Base-by-base conservation (phyloP, 2,113 vertebrate species). In the Heterocephalus glaber region DNA sequence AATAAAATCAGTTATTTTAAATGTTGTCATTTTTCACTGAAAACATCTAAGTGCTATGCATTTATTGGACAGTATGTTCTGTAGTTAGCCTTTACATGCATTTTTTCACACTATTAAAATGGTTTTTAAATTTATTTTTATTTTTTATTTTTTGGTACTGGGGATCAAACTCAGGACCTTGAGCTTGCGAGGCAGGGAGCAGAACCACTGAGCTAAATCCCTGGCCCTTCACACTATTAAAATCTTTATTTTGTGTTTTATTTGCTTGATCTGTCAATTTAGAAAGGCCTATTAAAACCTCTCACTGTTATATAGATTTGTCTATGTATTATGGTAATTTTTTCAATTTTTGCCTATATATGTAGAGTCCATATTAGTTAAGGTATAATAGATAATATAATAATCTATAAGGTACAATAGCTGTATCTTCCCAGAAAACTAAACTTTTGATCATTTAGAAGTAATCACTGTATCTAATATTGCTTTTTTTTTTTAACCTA, bases 241-340 rank as follows among this genome's bases (percentile, higher is more conserved):
- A 68, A 47, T 81, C 17, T 83, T 63, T 70, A 58, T 90, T 92
- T 94, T 86, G 44, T 72, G 54, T 56, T 96, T 72, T 72, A 56
- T 49, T 47, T 90, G 11, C 22, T 68, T 92, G 38, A 44, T 74
- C n/a, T 92, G 22, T 86, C 49, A 66, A 72, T 90, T 60, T 80
- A 89, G 47, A 61, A 33, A 89, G 8, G 9, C 16, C 61, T 80
- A 30, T 77, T 89, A 80, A 84, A 82, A 88, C 68, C 1, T 92
- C 30, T 86, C 14, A 77, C 22, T 84, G 7, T 54, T 74, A 89
- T 82, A 9, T 92, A 85, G 35, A 77, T 61, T 85, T 61, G 38
- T 70, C 41, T 89, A 28, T 52, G 20, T 3, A 52, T 58, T 76
- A 20, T 83, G 66, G 4, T 52, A 81, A 63, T 70, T 72, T 81